These are phyloP conservation scores for Aphis craccivora DNA, from an alignment of 1,140 invertebrate species.

Conservation along the genomic window DNA sequence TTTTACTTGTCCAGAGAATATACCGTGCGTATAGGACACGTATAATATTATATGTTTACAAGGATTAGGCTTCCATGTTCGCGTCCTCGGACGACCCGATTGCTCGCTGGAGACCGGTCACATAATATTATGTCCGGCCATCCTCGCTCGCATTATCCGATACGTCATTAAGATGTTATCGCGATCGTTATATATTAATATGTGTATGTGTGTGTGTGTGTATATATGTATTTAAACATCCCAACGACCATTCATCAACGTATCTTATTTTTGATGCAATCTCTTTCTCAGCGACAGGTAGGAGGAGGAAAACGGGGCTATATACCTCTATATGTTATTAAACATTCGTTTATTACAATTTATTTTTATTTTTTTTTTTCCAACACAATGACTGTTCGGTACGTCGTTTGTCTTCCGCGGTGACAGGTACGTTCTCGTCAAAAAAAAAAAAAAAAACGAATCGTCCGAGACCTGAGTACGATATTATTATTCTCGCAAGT, in stretches of 20 bases:
- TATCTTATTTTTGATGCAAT: slow-evolving; percentile 43
- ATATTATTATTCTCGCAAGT: not conserved
- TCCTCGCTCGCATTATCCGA: slow-evolving; percentile 11
- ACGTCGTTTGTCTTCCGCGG: slow-evolving; percentile 49
- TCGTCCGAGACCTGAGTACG: not conserved
- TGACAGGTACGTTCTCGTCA: slow-evolving; percentile 45
- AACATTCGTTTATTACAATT: slow-evolving; percentile 55
- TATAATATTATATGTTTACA: not conserved
- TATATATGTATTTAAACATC: slow-evolving; percentile 17
- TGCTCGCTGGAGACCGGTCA: not conserved
- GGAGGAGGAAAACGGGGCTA: slow-evolving; percentile 5
- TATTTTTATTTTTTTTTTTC: slow-evolving; percentile 17
- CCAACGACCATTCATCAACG: slow-evolving; percentile 44
- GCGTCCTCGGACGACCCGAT: not conserved
- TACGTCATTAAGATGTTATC: slow-evolving; percentile 57
- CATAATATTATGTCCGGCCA: not conserved
- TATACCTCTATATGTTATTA: not conserved
- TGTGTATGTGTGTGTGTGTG: not conserved
- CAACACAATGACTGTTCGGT: slow-evolving; percentile 37
- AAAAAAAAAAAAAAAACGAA: slow-evolving; percentile 22
- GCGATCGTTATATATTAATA: slow-evolving; percentile 47
- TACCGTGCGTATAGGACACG: not conserved
- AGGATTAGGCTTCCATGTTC: not conserved
- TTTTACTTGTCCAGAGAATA: not conserved
- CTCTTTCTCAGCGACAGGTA: slow-evolving; percentile 24